Evolutionary conservation across 2,888 invertebrate genomes (phyloP), one percentile per base, ranked within the genome.

Genomic region (Oscheius sp.): DNA sequence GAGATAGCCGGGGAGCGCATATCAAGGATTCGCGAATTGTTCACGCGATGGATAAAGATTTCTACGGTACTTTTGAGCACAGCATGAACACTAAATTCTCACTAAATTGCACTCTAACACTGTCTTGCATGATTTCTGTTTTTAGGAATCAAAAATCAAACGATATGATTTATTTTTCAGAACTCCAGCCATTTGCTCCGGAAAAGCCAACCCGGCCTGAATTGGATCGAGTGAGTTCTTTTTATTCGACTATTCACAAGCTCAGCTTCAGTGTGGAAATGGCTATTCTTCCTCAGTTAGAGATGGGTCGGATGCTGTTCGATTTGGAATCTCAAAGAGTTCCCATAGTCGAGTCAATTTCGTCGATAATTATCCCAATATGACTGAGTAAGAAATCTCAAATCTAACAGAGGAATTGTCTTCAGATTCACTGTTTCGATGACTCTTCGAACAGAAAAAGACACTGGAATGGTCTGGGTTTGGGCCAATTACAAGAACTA

Each of bases 401-500:
- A 42, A 12, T 2, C 33, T 17, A 34, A 39, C 2, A 15, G 27
- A 17, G 25, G 8, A 17, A 33, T 8, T 25, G 8, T 6, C 5
- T 78, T 64, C 73, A 83, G 80, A 12, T 82, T 85, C 75, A 68
- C 73, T 8, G 52, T 85, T 23, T 70, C 74, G 2, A 70, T 85
- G 29, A 71, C 75, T 4, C 52, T 85, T 17, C 72, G 78, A 25
- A 83, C 83, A 6, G 71, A 69, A 6, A 65, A 76, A 17, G 34
- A 76, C n/a, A 73, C 79, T 45, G 84, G 84, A 63, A 75, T 85
- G 73, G 65, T 85, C 5, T 86, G 84, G 85, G 72, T 71, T 2
- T 85, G 84, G 85, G 84, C 85, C 12, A 84, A 80, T 71, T 85
- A 86, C 76, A 82, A 82, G 66, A 82, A 81, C 64, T 83, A 78